Evolutionary conservation across 2,888 invertebrate species (phyloP).

Genomic region (Corbicula japonica): DNA sequence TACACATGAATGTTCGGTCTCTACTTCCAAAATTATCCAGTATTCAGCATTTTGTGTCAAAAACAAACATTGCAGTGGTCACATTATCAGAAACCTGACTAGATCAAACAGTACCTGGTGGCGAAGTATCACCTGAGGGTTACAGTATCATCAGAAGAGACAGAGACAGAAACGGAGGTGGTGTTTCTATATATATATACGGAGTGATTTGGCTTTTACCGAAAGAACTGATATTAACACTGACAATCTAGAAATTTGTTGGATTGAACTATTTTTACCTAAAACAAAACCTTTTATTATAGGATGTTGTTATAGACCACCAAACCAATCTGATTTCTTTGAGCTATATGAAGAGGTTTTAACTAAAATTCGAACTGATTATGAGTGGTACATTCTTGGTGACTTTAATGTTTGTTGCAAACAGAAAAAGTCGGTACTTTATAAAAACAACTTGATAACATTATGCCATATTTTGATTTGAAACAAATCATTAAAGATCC

Average conservation of each 20-base stretch:
- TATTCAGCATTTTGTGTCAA: too few species aligned
- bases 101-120: too few species aligned
- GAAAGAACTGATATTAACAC: neutral
- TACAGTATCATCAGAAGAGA: too few species aligned
- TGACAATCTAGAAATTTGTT: conserved; percentile 1
- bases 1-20: too few species aligned
- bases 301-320: conserved; percentile 38
- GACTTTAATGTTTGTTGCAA: neutral
- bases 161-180: too few species aligned
- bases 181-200: too few species aligned
- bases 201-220: too few species aligned
- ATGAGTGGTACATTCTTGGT: conserved; percentile 1
- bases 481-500: conserved; percentile 19
- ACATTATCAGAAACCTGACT: too few species aligned
- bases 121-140: too few species aligned
- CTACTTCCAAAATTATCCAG: too few species aligned
- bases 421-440: neutral
- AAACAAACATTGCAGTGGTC: too few species aligned
- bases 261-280: conserved; percentile 21
- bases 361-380: conserved; percentile 10
- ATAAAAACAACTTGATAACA: conserved; percentile 16
- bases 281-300: conserved; percentile 29
- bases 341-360: conserved; percentile 10
- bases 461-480: conserved; percentile 18
- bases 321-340: conserved; percentile 36